Evolutionary conservation across 2,888 invertebrate genomes (phyloP).

Genomic region (Creontiades dilutus): DNA sequence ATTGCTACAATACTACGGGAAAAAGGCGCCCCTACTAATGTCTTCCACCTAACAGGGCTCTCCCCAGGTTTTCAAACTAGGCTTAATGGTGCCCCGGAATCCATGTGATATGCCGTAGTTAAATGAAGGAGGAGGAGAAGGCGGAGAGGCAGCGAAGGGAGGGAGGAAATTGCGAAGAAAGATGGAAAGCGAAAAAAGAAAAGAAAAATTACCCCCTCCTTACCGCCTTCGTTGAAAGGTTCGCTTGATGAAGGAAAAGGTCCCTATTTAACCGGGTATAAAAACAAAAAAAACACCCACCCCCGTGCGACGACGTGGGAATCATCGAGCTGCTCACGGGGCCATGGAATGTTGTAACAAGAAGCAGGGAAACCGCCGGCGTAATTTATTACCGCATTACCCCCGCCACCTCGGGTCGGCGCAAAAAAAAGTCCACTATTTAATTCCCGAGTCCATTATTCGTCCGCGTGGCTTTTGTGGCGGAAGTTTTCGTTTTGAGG

Average conservation of each 20-base stretch:
- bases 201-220: neutral
- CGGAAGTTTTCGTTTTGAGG: too few species aligned
- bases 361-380: slow-evolving; percentile 3
- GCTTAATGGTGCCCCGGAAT: too few species aligned
- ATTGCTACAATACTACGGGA: too few species aligned
- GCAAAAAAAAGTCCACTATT: neutral
- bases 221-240: neutral
- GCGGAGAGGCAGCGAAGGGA: neutral
- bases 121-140: neutral
- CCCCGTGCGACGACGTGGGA: neutral
- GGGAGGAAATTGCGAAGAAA: neutral
- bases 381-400: slow-evolving; percentile 2
- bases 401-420: neutral
- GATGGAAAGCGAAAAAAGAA: neutral
- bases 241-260: slow-evolving; percentile 6
- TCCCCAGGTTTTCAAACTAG: too few species aligned
- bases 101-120: too few species aligned
- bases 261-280: neutral
- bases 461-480: neutral
- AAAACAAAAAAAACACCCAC: neutral
- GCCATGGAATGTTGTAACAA: slow-evolving; percentile 16
- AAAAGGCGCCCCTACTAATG: too few species aligned
- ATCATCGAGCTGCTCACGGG: neutral
- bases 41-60: too few species aligned
- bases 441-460: neutral